Conservation (phyloP, 92 coral and sea anemone species). For the Umimayanthus chanpuru region DNA sequence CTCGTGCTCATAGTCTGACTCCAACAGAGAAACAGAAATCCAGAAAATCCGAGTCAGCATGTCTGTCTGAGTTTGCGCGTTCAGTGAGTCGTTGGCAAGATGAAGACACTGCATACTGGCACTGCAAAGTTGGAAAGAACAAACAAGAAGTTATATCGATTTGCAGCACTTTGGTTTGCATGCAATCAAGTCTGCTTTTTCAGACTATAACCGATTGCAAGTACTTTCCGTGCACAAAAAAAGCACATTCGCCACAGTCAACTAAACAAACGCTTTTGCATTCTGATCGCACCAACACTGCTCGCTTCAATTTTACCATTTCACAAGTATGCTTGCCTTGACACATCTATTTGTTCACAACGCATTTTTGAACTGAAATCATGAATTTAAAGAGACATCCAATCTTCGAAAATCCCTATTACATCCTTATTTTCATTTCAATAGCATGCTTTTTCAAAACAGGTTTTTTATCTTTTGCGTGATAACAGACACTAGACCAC, state of each 20-base stretch:
- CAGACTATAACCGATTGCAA: too few species aligned
- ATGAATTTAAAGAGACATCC: too few species aligned
- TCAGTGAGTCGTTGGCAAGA: constrained; percentile 74
- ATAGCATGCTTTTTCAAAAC: too few species aligned
- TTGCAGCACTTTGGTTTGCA: not conserved
- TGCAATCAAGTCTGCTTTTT: not conserved
- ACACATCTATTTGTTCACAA: not conserved
- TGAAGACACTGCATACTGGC: constrained; percentile 93
- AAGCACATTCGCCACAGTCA: too few species aligned
- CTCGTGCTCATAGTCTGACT: constrained; percentile 98
- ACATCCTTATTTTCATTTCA: too few species aligned
- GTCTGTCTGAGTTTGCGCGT: constrained; percentile 90
- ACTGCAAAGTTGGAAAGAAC: constrained; percentile 48
- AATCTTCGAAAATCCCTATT: too few species aligned
- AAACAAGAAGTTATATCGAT: not conserved
- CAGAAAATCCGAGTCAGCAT: constrained; percentile 97
- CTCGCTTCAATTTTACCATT: not conserved
- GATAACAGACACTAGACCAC: too few species aligned
- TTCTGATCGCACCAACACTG: too few species aligned
- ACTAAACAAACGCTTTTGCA: too few species aligned
- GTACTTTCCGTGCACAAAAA: too few species aligned
- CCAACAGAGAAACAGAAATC: constrained; percentile 96
- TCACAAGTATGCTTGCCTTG: not conserved
- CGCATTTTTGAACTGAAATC: not conserved
- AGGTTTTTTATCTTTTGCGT: too few species aligned